These are phyloP conservation scores for Myrmophylax atrothorax DNA, from an alignment of 2,113 vertebrate species.

Conservation along the genomic window DNA sequence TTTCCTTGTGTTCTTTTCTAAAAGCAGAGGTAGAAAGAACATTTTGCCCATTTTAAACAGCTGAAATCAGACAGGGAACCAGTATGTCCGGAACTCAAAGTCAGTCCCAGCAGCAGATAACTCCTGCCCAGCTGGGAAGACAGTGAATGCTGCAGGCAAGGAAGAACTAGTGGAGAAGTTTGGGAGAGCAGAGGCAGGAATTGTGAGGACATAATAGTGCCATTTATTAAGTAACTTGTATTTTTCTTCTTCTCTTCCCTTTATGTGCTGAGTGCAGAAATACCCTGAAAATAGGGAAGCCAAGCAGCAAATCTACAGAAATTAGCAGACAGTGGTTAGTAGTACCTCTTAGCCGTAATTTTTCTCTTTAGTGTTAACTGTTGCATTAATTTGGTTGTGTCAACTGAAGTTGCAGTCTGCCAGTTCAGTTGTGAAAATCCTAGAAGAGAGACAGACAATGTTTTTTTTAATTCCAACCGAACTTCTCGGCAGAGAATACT, in stretches of 20 bases:
- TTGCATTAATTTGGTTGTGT: background rate
- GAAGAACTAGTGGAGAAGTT: background rate
- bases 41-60: background rate
- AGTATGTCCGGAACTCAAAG: background rate
- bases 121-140: background rate
- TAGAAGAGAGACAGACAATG: background rate
- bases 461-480: background rate
- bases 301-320: background rate
- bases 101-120: background rate
- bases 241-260: background rate
- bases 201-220: background rate
- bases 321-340: background rate
- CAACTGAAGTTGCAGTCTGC: background rate
- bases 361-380: background rate
- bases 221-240: background rate
- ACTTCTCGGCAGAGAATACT: background rate
- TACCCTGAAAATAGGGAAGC: background rate
- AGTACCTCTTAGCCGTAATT: fast-evolving
- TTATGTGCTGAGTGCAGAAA: background rate
- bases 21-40: background rate
- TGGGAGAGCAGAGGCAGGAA: background rate
- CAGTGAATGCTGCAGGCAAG: background rate
- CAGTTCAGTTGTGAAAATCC: background rate
- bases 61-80: background rate
- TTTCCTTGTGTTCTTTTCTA: background rate